These are phyloP conservation scores for Baronia brevicornis DNA, from an alignment of 2,888 invertebrate genomes.

Conservation along the genomic window DNA sequence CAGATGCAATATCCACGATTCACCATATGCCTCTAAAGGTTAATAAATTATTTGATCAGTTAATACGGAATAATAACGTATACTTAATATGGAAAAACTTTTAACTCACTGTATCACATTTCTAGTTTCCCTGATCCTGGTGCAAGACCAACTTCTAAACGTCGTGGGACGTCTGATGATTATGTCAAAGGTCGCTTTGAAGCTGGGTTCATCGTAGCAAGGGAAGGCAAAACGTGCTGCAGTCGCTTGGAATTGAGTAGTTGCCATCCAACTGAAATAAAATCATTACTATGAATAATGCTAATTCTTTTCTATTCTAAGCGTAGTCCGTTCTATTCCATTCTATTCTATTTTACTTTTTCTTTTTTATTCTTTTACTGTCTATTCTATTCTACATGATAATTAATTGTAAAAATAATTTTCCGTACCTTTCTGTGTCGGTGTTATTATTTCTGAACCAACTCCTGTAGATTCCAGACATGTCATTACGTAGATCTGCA, in stretches of 20 bases:
- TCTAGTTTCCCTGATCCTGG: conserved; percentile 57
- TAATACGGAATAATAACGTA: too few species aligned
- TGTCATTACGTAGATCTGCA: conserved; percentile 45
- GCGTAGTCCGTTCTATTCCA: too few species aligned
- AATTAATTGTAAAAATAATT: conserved; percentile 2
- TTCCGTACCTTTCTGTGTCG: conserved; percentile 32
- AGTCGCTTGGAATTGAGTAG: conserved; percentile 82
- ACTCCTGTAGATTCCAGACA: conserved; percentile 61
- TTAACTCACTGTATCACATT: too few species aligned
- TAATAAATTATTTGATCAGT: too few species aligned
- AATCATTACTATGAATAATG: conserved; percentile 3
- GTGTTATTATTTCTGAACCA: conserved; percentile 45
- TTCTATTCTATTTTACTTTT: not conserved
- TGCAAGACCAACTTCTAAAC: conserved; percentile 74
- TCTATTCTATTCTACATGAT: not conserved
- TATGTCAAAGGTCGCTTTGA: conserved; percentile 84
- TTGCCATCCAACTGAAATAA: conserved; percentile 71
- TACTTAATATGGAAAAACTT: too few species aligned
- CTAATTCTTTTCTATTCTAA: too few species aligned
- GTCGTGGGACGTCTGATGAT: conserved; percentile 74
- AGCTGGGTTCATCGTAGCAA: conserved; percentile 88
- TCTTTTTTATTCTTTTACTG: not conserved
- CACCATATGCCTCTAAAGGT: too few species aligned
- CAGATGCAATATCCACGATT: too few species aligned
- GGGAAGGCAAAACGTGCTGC: conserved; percentile 84